Conservation (phyloP, 2,113 vertebrate genomes). For the Siniperca chuatsi region DNA sequence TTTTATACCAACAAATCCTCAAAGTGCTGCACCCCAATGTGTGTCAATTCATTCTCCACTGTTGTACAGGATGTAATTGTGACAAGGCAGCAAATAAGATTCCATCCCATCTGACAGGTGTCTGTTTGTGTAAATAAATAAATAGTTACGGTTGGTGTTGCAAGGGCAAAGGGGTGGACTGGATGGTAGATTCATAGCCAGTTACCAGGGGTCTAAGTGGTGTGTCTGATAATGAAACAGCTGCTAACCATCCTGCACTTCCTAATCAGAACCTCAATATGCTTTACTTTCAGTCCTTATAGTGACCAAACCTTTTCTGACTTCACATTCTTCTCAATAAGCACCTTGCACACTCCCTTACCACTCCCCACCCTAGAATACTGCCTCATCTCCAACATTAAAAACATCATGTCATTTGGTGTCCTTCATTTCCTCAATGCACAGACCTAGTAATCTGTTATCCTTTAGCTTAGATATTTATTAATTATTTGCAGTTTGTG, state of each 20-base stretch:
- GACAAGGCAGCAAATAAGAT: conserved; percentile 48
- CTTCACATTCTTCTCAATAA: not conserved
- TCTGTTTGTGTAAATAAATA: conserved; percentile 43
- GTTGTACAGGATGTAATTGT: conserved; percentile 52
- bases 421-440: conserved; percentile 8
- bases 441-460: not conserved
- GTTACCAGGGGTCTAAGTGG: conserved; percentile 11
- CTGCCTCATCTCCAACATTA: not conserved
- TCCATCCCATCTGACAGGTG: conserved; percentile 38
- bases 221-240: conserved; percentile 22
- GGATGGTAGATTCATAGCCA: not conserved
- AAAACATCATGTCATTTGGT: not conserved
- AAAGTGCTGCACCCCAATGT: conserved; percentile 29
- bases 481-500: conserved; percentile 14
- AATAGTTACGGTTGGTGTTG: conserved; percentile 20
- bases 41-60: conserved; percentile 62
- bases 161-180: not conserved
- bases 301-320: not conserved
- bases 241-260: not conserved
- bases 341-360: not conserved
- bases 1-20: conserved; percentile 49
- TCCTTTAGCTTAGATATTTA: not conserved
- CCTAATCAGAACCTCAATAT: conserved; percentile 3
- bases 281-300: not conserved
- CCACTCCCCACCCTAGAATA: not conserved